Evolutionary conservation across 2,113 vertebrate species (phyloP), one percentile per base, ranked within the genome.

Genomic region (Nettapus auritus): DNA sequence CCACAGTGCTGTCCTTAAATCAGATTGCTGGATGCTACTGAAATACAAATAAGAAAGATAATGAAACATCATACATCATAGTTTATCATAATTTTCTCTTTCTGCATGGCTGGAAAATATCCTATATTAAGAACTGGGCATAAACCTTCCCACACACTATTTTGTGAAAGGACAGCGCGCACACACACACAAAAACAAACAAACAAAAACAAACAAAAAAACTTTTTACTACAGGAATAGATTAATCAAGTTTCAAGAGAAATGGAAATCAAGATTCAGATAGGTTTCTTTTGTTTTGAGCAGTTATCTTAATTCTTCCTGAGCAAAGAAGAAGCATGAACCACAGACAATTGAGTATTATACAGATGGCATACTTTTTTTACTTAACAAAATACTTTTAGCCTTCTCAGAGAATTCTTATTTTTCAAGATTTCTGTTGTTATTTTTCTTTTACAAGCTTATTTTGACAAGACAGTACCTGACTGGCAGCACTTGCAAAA

Each of bases 401-500:
- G 21, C 12, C 5, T 74, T 75, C 44, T 76, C 76, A 79, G 12
- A 62, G 7, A 91, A 76, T 76, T 76, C 12, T 81, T 77, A 75
- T 63, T 42, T 42, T 85, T 31, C 31, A 52, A 91, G 25, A 82
- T 48, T 67, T 55, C 20, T 86, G 77, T 17, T 86, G 29, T 82
- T 79, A 7, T 23, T 78, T 96, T 90, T 82, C 36, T 76, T 96
- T 80, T 76, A 84, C 7, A 53, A 70, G 13, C 21, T 21, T 83
- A 9, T 95, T 90, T 90, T 89, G 79, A 90, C 70, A 81, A 94
- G 56, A 88, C 4, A 44, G 52, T 62, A 63, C 86, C 69, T 86
- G 64, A 84, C 13, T 86, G 23, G 20, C 53, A 82, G 25, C 38
- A 56, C 11, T 78, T 90, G 22, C 11, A 94, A 95, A 97, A 90